These are phyloP conservation scores for Choloepus hoffmanni DNA, from an alignment of 2,113 vertebrate species.

Conservation along the genomic window DNA sequence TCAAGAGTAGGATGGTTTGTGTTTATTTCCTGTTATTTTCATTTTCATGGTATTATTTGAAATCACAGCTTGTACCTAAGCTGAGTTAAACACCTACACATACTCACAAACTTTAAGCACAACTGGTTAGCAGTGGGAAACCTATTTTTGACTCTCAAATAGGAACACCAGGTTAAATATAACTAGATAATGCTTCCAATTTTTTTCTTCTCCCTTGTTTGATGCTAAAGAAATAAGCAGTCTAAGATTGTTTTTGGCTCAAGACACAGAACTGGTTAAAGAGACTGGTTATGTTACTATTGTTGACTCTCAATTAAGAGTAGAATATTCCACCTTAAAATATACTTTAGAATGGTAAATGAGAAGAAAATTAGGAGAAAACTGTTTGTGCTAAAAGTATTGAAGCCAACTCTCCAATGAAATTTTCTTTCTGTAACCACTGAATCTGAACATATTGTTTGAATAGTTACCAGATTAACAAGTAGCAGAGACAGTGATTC, in stretches of 20 bases:
- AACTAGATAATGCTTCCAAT: neutral
- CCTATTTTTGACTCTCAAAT: neutral
- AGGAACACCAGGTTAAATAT: neutral
- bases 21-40: conserved; percentile 27
- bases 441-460: neutral
- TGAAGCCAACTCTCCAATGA: neutral
- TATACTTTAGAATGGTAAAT: neutral
- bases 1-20: conserved; percentile 1
- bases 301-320: neutral
- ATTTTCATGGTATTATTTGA: neutral
- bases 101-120: neutral
- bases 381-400: neutral
- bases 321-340: conserved; percentile 7
- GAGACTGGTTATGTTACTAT: neutral
- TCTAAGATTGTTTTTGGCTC: neutral
- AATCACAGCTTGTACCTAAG: conserved; percentile 55
- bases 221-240: neutral
- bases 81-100: neutral
- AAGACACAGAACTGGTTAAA: neutral
- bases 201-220: neutral
- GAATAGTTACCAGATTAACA: neutral
- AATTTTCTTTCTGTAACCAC: neutral
- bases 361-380: neutral
- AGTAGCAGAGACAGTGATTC: neutral
- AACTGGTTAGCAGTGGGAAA: neutral